phyloP scores from a whole-genome alignment of 2,113 vertebrate species.

The Hystrix brachyura region DNA sequence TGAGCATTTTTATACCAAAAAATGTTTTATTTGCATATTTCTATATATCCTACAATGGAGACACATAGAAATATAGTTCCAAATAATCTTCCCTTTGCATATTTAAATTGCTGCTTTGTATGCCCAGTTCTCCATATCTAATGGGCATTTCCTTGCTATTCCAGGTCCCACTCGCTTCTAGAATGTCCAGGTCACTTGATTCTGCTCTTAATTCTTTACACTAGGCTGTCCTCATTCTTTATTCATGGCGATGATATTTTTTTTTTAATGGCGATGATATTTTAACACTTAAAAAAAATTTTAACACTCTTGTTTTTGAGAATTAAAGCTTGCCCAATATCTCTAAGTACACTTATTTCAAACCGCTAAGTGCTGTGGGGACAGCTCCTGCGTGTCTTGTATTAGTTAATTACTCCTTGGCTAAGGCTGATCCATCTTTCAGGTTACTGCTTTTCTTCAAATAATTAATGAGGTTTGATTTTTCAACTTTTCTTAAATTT shows the following conservation, averaged over 20 bases:
- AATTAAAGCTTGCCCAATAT: not conserved
- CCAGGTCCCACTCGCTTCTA: not conserved
- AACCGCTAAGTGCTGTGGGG: not conserved
- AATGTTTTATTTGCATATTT: not conserved
- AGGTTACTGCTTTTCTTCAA: not conserved
- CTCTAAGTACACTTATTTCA: not conserved
- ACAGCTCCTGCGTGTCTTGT: not conserved
- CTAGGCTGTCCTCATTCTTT: not conserved
- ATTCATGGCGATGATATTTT: not conserved
- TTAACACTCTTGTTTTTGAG: not conserved
- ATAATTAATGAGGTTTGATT: not conserved
- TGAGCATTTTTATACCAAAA: not conserved
- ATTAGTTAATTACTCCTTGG: conserved; percentile 12
- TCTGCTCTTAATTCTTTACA: not conserved
- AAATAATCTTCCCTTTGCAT: not conserved
- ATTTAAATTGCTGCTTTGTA: not conserved
- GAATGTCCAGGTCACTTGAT: not conserved
- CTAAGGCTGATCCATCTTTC: not conserved
- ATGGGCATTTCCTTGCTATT: not conserved
- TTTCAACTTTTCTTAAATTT: conserved; percentile 11
- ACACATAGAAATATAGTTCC: not conserved
- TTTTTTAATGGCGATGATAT: no score
- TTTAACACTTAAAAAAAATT: no score
- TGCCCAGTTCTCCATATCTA: not conserved
- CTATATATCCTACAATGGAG: not conserved